Conservation (phyloP, 2,113 vertebrate species). For the Xenus cinereus region DNA sequence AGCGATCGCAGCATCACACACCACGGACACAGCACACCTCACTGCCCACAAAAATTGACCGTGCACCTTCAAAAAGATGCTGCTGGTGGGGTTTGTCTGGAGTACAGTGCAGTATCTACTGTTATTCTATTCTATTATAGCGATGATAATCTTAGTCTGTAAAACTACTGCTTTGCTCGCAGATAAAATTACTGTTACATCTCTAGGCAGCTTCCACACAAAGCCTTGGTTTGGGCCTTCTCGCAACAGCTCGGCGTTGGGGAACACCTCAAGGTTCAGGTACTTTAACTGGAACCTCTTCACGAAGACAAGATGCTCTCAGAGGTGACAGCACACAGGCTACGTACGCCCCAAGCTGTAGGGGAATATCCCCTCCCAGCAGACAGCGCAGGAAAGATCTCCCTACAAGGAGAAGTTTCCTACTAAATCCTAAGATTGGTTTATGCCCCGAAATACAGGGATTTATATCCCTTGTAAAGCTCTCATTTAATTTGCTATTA, state of each 20-base stretch:
- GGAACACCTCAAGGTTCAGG: background rate
- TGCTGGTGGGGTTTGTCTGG: accelerated
- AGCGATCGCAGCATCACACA: background rate
- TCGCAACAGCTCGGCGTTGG: accelerated
- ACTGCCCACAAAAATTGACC: accelerated
- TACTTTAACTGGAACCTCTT: background rate
- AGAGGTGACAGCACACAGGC: background rate
- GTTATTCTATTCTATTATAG: accelerated
- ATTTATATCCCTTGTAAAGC: background rate
- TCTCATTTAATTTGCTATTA: background rate
- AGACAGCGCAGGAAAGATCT: background rate
- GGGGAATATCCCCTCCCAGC: background rate
- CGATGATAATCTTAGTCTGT: accelerated
- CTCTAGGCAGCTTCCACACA: background rate
- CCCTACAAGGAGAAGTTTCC: background rate
- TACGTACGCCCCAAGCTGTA: accelerated
- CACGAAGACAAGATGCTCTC: background rate
- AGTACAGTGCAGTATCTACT: accelerated
- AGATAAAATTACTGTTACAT: accelerated
- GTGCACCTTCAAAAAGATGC: accelerated
- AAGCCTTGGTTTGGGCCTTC: background rate
- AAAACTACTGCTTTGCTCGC: background rate
- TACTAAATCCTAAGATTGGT: background rate
- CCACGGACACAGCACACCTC: accelerated
- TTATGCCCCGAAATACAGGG: background rate